Conservation (phyloP, 92 coral and sea anemone genomes). For the Palythoa grandiflora region DNA sequence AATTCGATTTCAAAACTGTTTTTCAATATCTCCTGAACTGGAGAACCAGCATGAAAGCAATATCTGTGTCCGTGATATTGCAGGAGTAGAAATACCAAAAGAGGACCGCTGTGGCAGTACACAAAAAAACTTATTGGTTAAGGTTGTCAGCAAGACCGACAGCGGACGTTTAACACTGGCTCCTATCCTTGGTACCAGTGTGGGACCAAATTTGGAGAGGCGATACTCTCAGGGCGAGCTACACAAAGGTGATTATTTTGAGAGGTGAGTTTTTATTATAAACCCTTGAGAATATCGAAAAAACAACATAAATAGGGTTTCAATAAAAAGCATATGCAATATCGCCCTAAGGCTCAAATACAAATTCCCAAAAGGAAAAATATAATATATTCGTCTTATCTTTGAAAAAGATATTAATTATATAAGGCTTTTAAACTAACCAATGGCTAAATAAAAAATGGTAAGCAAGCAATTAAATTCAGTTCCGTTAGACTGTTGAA, state of each 20-base stretch:
- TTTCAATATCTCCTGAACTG: background rate
- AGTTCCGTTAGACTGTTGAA: background rate
- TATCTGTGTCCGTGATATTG: slow-evolving; percentile 24
- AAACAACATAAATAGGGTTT: too few species aligned
- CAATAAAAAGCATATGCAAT: too few species aligned
- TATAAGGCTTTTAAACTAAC: too few species aligned
- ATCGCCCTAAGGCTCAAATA: too few species aligned
- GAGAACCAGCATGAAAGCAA: background rate
- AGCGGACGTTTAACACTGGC: slow-evolving; percentile 19
- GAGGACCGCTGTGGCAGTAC: slow-evolving; percentile 17
- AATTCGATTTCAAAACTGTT: background rate
- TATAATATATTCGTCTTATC: too few species aligned
- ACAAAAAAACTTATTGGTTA: slow-evolving; percentile 23
- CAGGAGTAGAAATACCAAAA: slow-evolving; percentile 21
- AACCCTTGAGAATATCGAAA: too few species aligned
- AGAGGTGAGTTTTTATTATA: background rate
- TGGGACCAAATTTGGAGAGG: slow-evolving; percentile 13
- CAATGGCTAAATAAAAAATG: too few species aligned
- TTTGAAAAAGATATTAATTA: too few species aligned
- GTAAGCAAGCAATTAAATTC: background rate
- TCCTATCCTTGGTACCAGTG: background rate
- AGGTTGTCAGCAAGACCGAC: slow-evolving; percentile 15
- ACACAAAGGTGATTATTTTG: slow-evolving; percentile 6
- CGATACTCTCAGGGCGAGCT: background rate
- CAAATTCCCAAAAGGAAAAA: too few species aligned